Evolutionary conservation across 2,797 vertebrate genomes (phyloP).

Genomic region (Crocidura indochinensis): DNA sequence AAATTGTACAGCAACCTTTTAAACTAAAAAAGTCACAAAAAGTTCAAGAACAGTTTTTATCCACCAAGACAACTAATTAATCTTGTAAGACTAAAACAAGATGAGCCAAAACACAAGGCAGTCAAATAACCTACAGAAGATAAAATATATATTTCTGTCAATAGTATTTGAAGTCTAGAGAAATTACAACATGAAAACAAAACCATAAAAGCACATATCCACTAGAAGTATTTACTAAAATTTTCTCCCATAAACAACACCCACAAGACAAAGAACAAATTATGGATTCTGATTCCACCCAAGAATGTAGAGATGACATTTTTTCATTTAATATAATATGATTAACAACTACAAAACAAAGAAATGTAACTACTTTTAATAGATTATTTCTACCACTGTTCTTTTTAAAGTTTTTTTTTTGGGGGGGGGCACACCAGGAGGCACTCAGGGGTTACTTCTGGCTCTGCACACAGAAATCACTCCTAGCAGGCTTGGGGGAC

Average conservation of each 20-base stretch:
- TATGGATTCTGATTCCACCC: slow-evolving; percentile 67
- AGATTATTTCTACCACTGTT: too few relatives aligned
- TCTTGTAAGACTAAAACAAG: slow-evolving; percentile 71
- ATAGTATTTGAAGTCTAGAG: slow-evolving; percentile 77
- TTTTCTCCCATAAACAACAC: slow-evolving; percentile 65
- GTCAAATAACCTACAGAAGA: slow-evolving; percentile 72
- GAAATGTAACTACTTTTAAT: not conserved
- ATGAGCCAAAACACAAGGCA: slow-evolving; percentile 68
- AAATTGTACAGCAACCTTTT: slow-evolving; percentile 80
- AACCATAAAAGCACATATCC: slow-evolving; percentile 31
- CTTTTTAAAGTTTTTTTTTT: too few relatives aligned
- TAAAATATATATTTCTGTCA: slow-evolving; percentile 72
- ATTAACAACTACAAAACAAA: slow-evolving; percentile 70
- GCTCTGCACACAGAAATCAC: too few relatives aligned
- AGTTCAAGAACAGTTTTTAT: slow-evolving; percentile 71
- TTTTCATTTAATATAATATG: slow-evolving; percentile 57
- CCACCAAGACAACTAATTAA: slow-evolving; percentile 78
- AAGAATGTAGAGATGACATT: slow-evolving; percentile 44
- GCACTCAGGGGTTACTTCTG: too few relatives aligned
- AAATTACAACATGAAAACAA: slow-evolving; percentile 76
- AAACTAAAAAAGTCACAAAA: slow-evolving; percentile 84
- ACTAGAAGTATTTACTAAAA: slow-evolving; percentile 35
- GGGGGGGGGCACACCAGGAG: too few relatives aligned
- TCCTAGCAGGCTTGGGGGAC: too few relatives aligned
- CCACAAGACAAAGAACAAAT: slow-evolving; percentile 47